Conservation (phyloP, 2,797 vertebrate genomes). For the Chromis chromis region DNA sequence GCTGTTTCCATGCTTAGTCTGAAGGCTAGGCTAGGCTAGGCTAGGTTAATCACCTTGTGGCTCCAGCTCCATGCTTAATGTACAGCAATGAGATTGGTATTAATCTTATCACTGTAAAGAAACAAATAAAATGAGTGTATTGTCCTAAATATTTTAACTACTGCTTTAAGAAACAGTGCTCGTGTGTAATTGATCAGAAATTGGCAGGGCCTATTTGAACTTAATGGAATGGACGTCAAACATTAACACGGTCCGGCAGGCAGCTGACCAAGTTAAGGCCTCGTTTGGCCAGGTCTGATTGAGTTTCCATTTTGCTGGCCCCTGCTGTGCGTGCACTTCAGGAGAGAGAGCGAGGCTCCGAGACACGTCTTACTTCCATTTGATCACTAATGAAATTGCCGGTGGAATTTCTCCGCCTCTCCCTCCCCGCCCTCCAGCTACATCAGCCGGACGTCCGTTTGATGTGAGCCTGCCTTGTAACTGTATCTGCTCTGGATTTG, state of each 20-base stretch:
- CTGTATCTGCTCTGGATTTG: constrained; percentile 74
- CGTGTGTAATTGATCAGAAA: neutral
- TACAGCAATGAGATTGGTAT: neutral
- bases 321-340: constrained; percentile 53
- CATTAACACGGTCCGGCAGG: neutral
- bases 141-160: neutral
- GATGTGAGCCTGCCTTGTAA: constrained; percentile 73
- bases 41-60: neutral
- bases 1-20: neutral
- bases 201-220: neutral
- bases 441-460: constrained; percentile 70
- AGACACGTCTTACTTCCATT: constrained; percentile 60
- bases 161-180: neutral
- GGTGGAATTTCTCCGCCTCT: constrained; percentile 69
- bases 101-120: neutral
- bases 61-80: neutral
- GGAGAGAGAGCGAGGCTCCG: constrained; percentile 25
- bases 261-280: constrained; percentile 40
- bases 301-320: constrained; percentile 67
- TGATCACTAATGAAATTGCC: constrained; percentile 82
- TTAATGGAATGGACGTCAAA: neutral
- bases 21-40: neutral
- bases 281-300: constrained; percentile 49
- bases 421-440: constrained; percentile 43
- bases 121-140: neutral